These are phyloP conservation scores for Heliconius himera DNA, from an alignment of 1,140 invertebrate genomes.

Conservation along the genomic window DNA sequence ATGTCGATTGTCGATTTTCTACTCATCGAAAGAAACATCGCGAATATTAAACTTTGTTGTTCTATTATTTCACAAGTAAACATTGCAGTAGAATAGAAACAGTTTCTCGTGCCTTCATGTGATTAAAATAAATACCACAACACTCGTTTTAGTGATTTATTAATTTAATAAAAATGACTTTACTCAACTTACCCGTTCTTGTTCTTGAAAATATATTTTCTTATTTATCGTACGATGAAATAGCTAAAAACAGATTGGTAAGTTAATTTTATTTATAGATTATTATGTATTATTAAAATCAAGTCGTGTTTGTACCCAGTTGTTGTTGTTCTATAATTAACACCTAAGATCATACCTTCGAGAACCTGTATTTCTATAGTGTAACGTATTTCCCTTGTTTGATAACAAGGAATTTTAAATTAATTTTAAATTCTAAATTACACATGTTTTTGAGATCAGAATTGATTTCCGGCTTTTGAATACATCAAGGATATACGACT, in stretches of 20 bases:
- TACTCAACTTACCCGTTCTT: conserved; percentile 87
- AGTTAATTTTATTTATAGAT: conserved; percentile 75
- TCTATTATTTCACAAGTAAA: conserved; percentile 33
- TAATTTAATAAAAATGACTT: conserved; percentile 65
- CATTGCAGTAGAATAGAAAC: conserved; percentile 18
- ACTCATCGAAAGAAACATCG: conserved; percentile 32
- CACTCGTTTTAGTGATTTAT: not conserved
- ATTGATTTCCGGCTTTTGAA: not conserved
- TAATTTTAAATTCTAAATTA: not conserved
- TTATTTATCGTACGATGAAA: conserved; percentile 90
- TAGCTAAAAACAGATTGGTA: conserved; percentile 90
- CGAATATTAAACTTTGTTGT: conserved; percentile 33
- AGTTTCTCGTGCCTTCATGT: not conserved
- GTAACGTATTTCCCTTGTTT: conserved; percentile 9
- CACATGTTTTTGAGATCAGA: not conserved
- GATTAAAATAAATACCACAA: conserved; percentile 10
- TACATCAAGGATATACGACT: not conserved
- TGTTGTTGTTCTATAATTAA: conserved; percentile 31
- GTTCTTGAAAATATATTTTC: conserved; percentile 91
- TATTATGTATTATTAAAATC: conserved; percentile 34
- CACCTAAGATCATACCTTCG: conserved; percentile 20
- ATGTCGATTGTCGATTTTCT: conserved; percentile 22
- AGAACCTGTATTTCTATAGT: conserved; percentile 18
- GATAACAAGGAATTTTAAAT: conserved; percentile 10
- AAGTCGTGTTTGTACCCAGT: conserved; percentile 3